Conservation (phyloP, 2,888 invertebrate genomes). For the Eucera pruinosa region DNA sequence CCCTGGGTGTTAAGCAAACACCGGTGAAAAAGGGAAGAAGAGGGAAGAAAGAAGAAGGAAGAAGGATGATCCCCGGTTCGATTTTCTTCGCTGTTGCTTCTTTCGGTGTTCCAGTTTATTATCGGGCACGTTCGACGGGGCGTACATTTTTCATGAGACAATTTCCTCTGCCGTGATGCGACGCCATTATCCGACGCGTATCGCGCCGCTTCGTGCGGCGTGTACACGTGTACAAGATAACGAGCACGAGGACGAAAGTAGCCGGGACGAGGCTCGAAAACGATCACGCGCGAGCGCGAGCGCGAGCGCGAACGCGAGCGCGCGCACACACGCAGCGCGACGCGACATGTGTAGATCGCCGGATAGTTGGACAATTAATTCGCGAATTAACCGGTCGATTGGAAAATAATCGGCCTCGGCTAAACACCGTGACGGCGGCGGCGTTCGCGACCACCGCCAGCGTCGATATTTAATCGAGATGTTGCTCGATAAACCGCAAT, state of each 20-base stretch:
- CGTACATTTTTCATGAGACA: conserved; percentile 79
- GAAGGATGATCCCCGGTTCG: conserved; percentile 6
- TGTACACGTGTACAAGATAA: conserved; percentile 47
- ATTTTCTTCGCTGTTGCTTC: conserved; percentile 51
- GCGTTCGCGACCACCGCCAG: conserved; percentile 6
- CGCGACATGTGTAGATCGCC: conserved; percentile 76
- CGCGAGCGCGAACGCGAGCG: conserved; percentile 62
- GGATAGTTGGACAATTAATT: conserved; percentile 76
- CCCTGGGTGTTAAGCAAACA: conserved; percentile 23
- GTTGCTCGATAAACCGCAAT: no score
- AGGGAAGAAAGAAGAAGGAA: background rate
- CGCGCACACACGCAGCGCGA: conserved; percentile 62
- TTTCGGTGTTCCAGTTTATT: conserved; percentile 66
- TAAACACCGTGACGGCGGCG: conserved; percentile 39
- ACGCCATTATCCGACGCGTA: conserved; percentile 72
- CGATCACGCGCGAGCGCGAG: no score
- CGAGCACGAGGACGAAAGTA: conserved; percentile 61
- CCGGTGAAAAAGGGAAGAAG: background rate
- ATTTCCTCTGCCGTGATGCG: conserved; percentile 77
- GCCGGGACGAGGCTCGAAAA: conserved; percentile 68
- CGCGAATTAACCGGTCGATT: conserved; percentile 55
- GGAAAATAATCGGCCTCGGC: conserved; percentile 39
- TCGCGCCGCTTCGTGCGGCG: conserved; percentile 53
- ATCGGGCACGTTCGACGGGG: conserved; percentile 62
- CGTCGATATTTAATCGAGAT: conserved; percentile 13